phyloP scores from a whole-genome alignment of 1,140 invertebrate species.

The Leptopilina boulardi region DNA sequence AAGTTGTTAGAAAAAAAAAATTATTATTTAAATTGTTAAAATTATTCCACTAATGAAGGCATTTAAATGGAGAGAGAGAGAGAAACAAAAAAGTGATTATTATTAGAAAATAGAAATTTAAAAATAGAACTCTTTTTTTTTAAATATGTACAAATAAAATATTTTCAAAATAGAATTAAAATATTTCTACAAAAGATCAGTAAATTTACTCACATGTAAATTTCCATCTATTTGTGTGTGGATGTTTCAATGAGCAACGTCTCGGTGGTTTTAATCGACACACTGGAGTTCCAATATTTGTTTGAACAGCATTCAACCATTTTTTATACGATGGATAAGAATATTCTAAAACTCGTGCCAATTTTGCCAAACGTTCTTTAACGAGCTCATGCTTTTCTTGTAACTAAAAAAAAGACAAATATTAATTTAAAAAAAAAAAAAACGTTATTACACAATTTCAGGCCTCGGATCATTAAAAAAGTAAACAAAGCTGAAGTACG shows the following conservation, averaged over 20 bases:
- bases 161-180: constrained; percentile 10
- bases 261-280: constrained; percentile 68
- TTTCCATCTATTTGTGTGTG: constrained; percentile 72
- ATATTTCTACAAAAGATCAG: neutral
- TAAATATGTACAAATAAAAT: neutral
- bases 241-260: constrained; percentile 66
- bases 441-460: too few relatives aligned
- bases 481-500: too few relatives aligned
- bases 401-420: constrained; percentile 60
- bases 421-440: constrained; percentile 32
- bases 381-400: constrained; percentile 62
- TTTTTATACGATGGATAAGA: constrained; percentile 71
- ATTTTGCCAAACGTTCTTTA: constrained; percentile 68
- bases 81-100: too few relatives aligned
- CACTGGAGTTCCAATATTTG: constrained; percentile 62
- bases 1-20: too few relatives aligned
- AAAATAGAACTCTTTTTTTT: too few relatives aligned
- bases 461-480: too few relatives aligned
- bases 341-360: constrained; percentile 68
- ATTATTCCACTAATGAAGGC: too few relatives aligned
- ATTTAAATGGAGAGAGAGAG: too few relatives aligned
- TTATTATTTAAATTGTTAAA: too few relatives aligned
- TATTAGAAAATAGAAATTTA: neutral
- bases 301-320: constrained; percentile 66
- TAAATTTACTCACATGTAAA: constrained; percentile 71